phyloP scores from a whole-genome alignment of 2,888 invertebrate genomes.

The Cephus nigrinus region DNA sequence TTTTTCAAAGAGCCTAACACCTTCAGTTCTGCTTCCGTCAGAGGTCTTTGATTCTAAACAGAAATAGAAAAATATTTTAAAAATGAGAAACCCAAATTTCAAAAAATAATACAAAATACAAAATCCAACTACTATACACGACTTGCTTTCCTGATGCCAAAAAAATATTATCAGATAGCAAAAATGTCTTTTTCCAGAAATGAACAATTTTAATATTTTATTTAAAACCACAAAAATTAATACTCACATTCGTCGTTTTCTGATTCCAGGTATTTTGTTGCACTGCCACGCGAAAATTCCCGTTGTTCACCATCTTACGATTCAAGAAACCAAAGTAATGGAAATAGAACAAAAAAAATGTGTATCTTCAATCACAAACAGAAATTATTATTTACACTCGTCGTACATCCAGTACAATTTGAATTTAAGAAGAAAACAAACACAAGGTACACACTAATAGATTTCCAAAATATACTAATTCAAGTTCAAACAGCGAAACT shows the following conservation, averaged over 20 bases:
- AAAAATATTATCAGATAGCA: neutral
- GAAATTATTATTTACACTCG: neutral
- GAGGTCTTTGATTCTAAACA: conserved; percentile 20
- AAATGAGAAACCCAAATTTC: too few species aligned
- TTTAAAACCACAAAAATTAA: neutral
- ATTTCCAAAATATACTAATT: neutral
- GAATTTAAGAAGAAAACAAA: neutral
- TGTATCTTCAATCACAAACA: neutral
- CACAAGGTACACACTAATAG: neutral
- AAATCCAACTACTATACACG: neutral
- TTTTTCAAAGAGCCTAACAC: conserved; percentile 41
- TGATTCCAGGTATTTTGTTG: neutral
- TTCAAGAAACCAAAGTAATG: neutral
- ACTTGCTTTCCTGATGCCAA: neutral
- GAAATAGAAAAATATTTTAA: neutral
- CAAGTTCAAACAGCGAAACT: neutral
- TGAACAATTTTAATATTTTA: neutral
- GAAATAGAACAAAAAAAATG: neutral
- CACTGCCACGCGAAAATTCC: neutral
- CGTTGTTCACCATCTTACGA: neutral
- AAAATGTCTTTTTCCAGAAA: neutral
- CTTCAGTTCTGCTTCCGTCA: conserved; percentile 46
- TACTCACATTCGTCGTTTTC: neutral
- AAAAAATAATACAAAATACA: neutral
- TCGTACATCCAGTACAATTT: neutral